Base-by-base conservation (phyloP, 1,140 invertebrate genomes). In the Anoplophora glabripennis region DNA sequence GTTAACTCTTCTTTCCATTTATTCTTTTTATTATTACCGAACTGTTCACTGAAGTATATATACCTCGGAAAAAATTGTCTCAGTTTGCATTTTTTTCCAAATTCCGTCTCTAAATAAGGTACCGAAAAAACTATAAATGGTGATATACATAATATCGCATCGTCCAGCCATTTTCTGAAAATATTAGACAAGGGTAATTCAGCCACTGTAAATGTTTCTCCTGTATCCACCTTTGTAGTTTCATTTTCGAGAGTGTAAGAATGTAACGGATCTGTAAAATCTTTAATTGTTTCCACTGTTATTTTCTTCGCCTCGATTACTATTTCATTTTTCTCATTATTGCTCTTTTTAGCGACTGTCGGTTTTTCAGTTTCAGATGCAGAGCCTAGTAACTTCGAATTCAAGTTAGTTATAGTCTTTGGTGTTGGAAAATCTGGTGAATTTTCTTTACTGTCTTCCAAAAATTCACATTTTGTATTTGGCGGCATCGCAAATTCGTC, bases 31-130 rank as follows among this genome's bases (percentile, higher is more conserved):
- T 55, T 66, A 56, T 64, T 69, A 36, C 63, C 59, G 12, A 78
- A 82, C 67, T 84, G 81, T 3, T 78, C 71, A 1, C 91, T 93
- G 76, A 84, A 89, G 73, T 88, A 95, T 9, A 95, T 82, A 59
- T 93, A 87, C 14, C 84, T 78, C 0, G 90, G 87, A 68, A 95
- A 93, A 69, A 87, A 94, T 15, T 78, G 79, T 8, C 93, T 78
- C 1, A 96, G 72, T 15, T 82, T 76, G 73, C 92, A 95, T 57
- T 86, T 86, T 18, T 86, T 81, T 0, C 94, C 93, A 1, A 76
- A 77, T 69, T 92, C 89, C 0, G 93, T 94, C 75, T 96, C 92
- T 57, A 98, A 75, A 76, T 90, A 97, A 0, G 96, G 96, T 40
- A 95, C 80, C 0, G 86, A 83, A 66, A 93, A 90, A 57, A 88